phyloP scores from a whole-genome alignment of 37 sponge, comb jelly and placozoan genomes.

The Theonella swinhoei region DNA sequence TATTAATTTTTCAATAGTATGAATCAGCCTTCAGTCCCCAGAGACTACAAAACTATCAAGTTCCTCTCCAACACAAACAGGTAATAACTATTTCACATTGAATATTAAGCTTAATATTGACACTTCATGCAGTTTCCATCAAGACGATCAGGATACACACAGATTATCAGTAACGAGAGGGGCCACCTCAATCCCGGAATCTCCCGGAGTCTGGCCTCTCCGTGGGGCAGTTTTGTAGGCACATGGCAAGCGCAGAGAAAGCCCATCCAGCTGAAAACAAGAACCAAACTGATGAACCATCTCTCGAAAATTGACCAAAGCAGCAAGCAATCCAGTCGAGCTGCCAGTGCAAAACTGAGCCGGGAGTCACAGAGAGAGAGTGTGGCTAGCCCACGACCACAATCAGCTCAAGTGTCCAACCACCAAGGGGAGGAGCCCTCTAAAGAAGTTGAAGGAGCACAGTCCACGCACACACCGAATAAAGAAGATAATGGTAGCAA shows the following conservation, averaged over 20 bases:
- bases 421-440: background rate
- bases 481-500: background rate
- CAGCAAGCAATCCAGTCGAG: background rate
- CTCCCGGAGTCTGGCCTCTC: conserved; percentile 21
- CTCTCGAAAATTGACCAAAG: background rate
- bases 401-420: background rate
- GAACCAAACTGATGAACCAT: conserved; percentile 40
- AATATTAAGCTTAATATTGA: background rate
- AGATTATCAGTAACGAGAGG: conserved; percentile 54
- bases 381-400: background rate
- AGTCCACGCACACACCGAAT: background rate
- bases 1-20: conserved; percentile 46
- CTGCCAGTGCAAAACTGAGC: background rate
- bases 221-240: conserved; percentile 71
- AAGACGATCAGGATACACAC: conserved; percentile 36
- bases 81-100: conserved; percentile 6
- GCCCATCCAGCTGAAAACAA: conserved; percentile 36
- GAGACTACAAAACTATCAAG: conserved; percentile 68
- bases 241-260: conserved; percentile 69
- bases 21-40: conserved; percentile 60
- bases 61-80: conserved; percentile 71
- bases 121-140: conserved; percentile 42
- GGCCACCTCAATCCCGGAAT: conserved; percentile 47
- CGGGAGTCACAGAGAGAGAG: background rate
- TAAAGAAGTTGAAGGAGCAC: too few relatives aligned